Conservation (phyloP, 1,140 invertebrate species). For the Danaus melanippus region DNA sequence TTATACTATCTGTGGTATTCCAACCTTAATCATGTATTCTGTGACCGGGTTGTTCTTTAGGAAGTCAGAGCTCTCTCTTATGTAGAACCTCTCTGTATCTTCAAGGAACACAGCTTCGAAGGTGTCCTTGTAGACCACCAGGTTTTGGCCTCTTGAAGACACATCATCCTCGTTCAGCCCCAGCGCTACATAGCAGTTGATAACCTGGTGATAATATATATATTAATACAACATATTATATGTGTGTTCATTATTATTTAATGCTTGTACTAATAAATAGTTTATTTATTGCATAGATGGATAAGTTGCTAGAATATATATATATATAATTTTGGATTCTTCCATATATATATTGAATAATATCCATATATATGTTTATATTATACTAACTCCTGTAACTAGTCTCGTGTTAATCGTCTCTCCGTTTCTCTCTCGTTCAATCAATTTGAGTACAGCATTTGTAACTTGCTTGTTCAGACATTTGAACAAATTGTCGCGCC, state of each 20-base stretch:
- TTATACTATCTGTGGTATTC: not conserved
- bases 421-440: conserved; percentile 95
- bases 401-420: conserved; percentile 97
- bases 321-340: no score
- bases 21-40: conserved; percentile 98
- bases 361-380: no score
- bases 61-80: conserved; percentile 94
- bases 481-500: conserved; percentile 96
- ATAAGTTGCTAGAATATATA: no score
- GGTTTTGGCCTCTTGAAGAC: conserved; percentile 82
- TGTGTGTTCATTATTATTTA: no score
- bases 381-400: conserved; percentile 86
- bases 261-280: no score
- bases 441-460: conserved; percentile 96
- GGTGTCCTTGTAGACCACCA: conserved; percentile 95
- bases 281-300: no score
- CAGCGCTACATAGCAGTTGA: conserved; percentile 85
- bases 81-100: conserved; percentile 97
- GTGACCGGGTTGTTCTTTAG: conserved; percentile 96
- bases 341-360: no score
- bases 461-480: conserved; percentile 96
- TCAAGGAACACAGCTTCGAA: conserved; percentile 97
- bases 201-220: conserved; percentile 60
- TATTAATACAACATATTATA: not conserved
- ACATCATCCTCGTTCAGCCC: conserved; percentile 95